Evolutionary conservation across 2,888 invertebrate species (phyloP), one percentile per base, ranked within the genome.

Genomic region (Drosophila birchii): DNA sequence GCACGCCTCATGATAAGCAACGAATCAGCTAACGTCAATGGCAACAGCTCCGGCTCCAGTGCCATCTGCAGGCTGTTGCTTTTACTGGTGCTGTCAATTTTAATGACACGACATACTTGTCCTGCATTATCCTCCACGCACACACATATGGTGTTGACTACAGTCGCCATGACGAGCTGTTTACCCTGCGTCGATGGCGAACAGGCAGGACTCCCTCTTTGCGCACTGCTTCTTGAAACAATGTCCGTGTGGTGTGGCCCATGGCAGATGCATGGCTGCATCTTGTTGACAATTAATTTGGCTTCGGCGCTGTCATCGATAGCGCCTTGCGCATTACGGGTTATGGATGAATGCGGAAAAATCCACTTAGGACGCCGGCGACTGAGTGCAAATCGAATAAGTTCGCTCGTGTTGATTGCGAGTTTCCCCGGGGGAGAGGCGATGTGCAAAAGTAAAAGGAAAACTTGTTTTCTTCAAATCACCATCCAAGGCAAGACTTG

Each of bases 281-380:
- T 78, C 75, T 76, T 87, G 80, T 83, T 87, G 83, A 82, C 83
- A 87, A 83, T 83, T 83, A 87, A 83, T 83, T 87, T 85, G 86
- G 83, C 80, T 76, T 72, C 78, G 70, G 70, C 74, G 73, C 69
- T 80, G 73, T 75, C 78, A 75, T 73, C 76, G 82, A 82, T 83
- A 78, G 80, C 80, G 74, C 60, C 64, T 76, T 76, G 64, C 78
- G 75, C 70, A 58, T 58, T 51, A 70, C 18, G 32, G 43, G 70
- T 38, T 38, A 69, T 53, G 67, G 67, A 47, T 68, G 69, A 49
- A 70, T 61, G 29, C 51, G 43, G 43, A 67, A 44, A 77, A 59
- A 79, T 85, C 68, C 57, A 77, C 80, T 69, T 72, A 62, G 56
- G 54, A 54, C 54, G 18, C 43, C 38, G 53, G 36, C 54, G 67